Evolutionary conservation across 2,113 vertebrate species (phyloP).

Genomic region (Alethe castanea): DNA sequence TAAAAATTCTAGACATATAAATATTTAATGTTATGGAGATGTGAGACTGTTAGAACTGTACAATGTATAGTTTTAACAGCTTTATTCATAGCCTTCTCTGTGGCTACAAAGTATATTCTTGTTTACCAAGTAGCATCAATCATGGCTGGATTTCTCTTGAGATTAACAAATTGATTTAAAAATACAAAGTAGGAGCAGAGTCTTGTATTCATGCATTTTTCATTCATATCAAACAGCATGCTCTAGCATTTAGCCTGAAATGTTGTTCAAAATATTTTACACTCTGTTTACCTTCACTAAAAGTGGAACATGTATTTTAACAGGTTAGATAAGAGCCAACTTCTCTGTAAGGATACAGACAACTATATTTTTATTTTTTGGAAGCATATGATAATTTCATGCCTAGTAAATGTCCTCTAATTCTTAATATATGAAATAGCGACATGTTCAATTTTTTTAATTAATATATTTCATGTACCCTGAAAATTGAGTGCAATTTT

Average conservation of each 20-base stretch:
- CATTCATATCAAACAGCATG: neutral
- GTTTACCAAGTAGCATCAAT: slow-evolving; percentile 1
- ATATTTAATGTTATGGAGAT: slow-evolving; percentile 37
- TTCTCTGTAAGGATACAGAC: neutral
- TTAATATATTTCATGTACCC: neutral
- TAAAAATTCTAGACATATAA: slow-evolving; percentile 12
- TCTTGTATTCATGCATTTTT: neutral
- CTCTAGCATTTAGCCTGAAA: neutral
- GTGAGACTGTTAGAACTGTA: neutral
- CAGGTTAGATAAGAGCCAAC: neutral
- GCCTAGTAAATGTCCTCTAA: neutral
- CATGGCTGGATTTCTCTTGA: neutral
- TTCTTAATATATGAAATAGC: neutral
- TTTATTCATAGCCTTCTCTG: slow-evolving; percentile 4
- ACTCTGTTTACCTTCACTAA: neutral
- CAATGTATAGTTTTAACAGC: neutral
- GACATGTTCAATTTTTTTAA: neutral
- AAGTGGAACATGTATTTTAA: neutral
- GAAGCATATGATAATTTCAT: neutral
- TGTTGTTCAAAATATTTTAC: slow-evolving; percentile 1
- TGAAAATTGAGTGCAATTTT: neutral
- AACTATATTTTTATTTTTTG: neutral
- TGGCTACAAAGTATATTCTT: neutral
- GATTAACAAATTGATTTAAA: slow-evolving; percentile 18
- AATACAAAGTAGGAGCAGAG: neutral